A percentile compares a stretch with the other conserved stretches of the same genome.
Evolutionary conservation across 37 sponge, comb jelly and placozoan genomes (phyloP).

Genomic region (Cliona cf. orientalis): DNA sequence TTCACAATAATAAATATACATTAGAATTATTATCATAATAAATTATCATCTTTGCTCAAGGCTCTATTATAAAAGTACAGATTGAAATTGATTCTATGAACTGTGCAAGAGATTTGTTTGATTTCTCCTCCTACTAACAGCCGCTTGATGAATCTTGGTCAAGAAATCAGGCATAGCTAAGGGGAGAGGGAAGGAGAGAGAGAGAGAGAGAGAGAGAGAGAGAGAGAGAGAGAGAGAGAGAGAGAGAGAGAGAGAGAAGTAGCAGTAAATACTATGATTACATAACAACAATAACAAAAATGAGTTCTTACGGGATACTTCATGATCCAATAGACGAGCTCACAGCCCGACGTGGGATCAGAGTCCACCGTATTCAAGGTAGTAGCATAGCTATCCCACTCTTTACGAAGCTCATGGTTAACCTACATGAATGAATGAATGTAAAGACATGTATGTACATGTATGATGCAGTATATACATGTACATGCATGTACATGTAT

Average conservation of each 20-base stretch:
- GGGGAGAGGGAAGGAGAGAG: too few relatives aligned
- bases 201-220: too few relatives aligned
- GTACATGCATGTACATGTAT: too few relatives aligned
- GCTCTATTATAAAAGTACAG: too few relatives aligned
- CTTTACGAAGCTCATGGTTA: constrained; percentile 44
- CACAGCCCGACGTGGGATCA: constrained; percentile 30
- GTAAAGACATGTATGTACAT: not conserved
- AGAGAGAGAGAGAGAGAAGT: too few relatives aligned
- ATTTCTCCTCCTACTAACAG: constrained; percentile 6
- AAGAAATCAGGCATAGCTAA: constrained; percentile 71
- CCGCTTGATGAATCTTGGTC: constrained; percentile 43
- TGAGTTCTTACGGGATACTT: not conserved
- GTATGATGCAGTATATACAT: too few relatives aligned
- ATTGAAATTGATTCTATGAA: not conserved
- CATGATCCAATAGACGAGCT: not conserved
- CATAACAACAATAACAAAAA: not conserved
- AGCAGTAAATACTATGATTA: too few relatives aligned
- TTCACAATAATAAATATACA: too few relatives aligned
- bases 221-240: too few relatives aligned
- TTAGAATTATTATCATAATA: too few relatives aligned
- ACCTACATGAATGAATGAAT: constrained; percentile 23
- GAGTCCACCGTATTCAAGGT: constrained; percentile 52
- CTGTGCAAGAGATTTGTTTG: not conserved
- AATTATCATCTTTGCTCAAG: too few relatives aligned
- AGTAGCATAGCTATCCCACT: constrained; percentile 62